phyloP scores from a whole-genome alignment of 2,797 vertebrate genomes.

The Chanos chanos region DNA sequence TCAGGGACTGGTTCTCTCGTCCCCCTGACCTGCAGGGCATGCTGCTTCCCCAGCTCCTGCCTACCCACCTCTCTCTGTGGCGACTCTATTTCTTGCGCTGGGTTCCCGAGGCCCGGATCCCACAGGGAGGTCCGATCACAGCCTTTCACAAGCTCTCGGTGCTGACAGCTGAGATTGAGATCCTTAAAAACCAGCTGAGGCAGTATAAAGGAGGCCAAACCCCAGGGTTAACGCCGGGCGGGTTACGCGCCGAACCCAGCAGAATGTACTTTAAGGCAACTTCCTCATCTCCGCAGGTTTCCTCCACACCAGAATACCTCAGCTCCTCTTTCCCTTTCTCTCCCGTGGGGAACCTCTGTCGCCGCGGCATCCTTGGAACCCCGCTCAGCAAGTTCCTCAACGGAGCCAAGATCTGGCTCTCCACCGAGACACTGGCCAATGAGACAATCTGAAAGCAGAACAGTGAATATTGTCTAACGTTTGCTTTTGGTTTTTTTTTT shows the following conservation, averaged over 20 bases:
- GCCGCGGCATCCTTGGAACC: slow-evolving; percentile 83
- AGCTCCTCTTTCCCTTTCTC: slow-evolving; percentile 96
- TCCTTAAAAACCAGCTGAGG: slow-evolving; percentile 77
- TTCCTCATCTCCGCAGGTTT: slow-evolving; percentile 56
- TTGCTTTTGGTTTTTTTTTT: no score
- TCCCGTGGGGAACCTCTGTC: slow-evolving; percentile 89
- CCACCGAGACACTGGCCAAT: slow-evolving; percentile 90
- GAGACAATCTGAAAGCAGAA: slow-evolving; percentile 73
- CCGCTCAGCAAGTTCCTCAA: slow-evolving; percentile 94
- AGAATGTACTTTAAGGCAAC: slow-evolving; percentile 76
- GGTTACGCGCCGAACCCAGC: slow-evolving; percentile 50
- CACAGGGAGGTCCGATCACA: slow-evolving; percentile 78
- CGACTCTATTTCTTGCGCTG: slow-evolving; percentile 95
- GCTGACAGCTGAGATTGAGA: slow-evolving; percentile 88
- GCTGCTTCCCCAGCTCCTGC: slow-evolving; percentile 80
- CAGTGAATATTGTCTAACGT: no score
- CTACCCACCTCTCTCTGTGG: slow-evolving; percentile 86
- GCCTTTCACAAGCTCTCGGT: slow-evolving; percentile 84
- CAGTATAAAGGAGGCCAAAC: slow-evolving; percentile 68
- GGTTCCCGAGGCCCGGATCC: slow-evolving; percentile 92
- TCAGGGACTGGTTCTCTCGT: slow-evolving; percentile 83
- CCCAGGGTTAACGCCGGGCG: slow-evolving; percentile 54
- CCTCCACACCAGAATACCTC: slow-evolving; percentile 76
- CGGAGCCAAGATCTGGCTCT: slow-evolving; percentile 95
- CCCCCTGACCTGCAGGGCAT: slow-evolving; percentile 81